phyloP scores from a whole-genome alignment of 2,113 vertebrate genomes.

The Anolis carolinensis region DNA sequence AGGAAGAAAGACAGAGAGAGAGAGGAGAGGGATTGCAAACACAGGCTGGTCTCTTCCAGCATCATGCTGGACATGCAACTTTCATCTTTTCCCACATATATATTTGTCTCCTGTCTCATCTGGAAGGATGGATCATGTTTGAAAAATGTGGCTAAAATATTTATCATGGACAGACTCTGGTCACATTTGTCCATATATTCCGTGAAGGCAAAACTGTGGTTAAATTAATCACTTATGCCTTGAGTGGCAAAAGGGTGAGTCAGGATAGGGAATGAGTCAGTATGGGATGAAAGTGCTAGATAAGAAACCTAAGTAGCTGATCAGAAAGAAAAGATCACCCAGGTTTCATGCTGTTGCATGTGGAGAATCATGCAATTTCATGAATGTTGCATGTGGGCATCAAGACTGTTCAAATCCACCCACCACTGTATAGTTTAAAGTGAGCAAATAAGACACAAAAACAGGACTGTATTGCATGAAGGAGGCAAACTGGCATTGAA shows the following conservation, averaged over 20 bases:
- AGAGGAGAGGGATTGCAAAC: neutral
- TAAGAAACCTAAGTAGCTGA: too few species aligned
- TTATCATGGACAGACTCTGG: neutral
- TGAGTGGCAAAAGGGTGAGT: neutral
- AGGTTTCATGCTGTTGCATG: too few species aligned
- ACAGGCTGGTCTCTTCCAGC: neutral
- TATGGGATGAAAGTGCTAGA: too few species aligned
- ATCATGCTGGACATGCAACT: neutral
- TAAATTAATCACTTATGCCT: neutral
- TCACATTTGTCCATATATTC: neutral
- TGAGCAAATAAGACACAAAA: too few species aligned
- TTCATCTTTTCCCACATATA: neutral
- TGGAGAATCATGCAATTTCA: too few species aligned
- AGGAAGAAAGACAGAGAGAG: slow-evolving; percentile 11
- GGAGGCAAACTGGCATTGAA: too few species aligned
- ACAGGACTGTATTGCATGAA: too few species aligned
- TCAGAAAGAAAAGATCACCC: too few species aligned
- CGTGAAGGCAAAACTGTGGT: neutral
- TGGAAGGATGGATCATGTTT: neutral
- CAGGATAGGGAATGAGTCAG: neutral
- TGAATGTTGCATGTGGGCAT: too few species aligned
- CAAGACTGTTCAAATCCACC: too few species aligned
- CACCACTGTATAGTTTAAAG: too few species aligned
- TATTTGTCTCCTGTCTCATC: neutral
- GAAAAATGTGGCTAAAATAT: neutral